These are phyloP conservation scores for Orius insidiosus DNA, from an alignment of 1,140 invertebrate species.

Conservation along the genomic window DNA sequence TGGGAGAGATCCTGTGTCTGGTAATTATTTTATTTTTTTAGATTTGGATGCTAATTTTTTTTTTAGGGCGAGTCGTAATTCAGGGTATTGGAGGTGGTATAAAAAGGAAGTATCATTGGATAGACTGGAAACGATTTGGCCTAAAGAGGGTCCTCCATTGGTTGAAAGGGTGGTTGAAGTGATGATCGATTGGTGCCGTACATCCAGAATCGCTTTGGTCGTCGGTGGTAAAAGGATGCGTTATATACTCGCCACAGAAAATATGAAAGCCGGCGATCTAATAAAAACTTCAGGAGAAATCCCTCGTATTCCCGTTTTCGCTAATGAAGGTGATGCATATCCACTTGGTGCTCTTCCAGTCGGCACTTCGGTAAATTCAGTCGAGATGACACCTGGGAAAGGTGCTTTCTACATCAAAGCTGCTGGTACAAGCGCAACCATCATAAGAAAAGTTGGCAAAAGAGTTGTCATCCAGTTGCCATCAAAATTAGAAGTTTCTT, in stretches of 20 bases:
- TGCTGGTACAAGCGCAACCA: conserved; percentile 46
- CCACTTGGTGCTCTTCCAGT: conserved; percentile 80
- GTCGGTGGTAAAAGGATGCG: conserved; percentile 56
- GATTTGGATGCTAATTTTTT: too few species aligned
- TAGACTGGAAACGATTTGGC: conserved; percentile 63
- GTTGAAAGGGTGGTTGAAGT: conserved; percentile 46
- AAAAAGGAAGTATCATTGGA: conserved; percentile 86
- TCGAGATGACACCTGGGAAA: conserved; percentile 63
- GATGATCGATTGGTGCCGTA: conserved; percentile 58
- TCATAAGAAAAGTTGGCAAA: conserved; percentile 52
- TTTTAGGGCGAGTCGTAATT: conserved; percentile 54
- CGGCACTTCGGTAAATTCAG: conserved; percentile 63
- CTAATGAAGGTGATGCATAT: conserved; percentile 85
- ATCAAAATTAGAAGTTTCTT: conserved; percentile 65
- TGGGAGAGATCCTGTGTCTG: conserved; percentile 67
- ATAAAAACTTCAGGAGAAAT: conserved; percentile 70
- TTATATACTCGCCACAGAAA: conserved; percentile 78
- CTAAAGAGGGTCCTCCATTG: conserved; percentile 42
- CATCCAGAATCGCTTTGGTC: conserved; percentile 64
- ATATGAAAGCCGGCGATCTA: conserved; percentile 87
- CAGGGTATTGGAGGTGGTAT: conserved; percentile 85
- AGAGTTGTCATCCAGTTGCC: conserved; percentile 62
- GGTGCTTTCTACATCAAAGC: conserved; percentile 56
- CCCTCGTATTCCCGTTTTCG: conserved; percentile 63
- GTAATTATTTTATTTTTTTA: conserved; percentile 27